These are phyloP conservation scores for Embiotoca jacksoni DNA, from an alignment of 2,113 vertebrate species.

Conservation along the genomic window DNA sequence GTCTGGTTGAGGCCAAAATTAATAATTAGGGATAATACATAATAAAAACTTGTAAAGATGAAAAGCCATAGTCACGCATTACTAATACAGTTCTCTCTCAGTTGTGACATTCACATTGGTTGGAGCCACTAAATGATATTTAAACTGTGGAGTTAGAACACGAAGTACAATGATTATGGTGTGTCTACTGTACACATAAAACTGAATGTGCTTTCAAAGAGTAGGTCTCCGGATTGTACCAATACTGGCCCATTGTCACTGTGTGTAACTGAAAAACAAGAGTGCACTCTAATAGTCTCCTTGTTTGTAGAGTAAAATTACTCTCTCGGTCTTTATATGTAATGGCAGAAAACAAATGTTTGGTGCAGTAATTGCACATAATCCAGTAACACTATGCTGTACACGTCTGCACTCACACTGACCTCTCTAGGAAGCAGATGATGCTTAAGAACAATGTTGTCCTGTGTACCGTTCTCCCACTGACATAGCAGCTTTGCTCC, in stretches of 20 bases:
- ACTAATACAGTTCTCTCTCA: too few relatives aligned
- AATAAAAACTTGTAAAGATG: not conserved
- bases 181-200: not conserved
- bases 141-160: not conserved
- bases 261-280: not conserved
- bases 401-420: constrained; percentile 43
- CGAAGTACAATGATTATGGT: not conserved
- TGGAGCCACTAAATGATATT: not conserved
- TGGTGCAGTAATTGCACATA: constrained; percentile 61
- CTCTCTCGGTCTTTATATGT: constrained; percentile 44
- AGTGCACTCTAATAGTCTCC: constrained; percentile 27
- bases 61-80: too few relatives aligned
- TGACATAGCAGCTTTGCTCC: constrained; percentile 48
- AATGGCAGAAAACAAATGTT: constrained; percentile 79
- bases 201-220: not conserved
- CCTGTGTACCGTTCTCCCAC: constrained; percentile 61
- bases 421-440: constrained; percentile 64
- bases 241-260: not conserved
- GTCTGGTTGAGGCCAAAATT: not conserved
- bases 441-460: constrained; percentile 57
- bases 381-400: constrained; percentile 58
- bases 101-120: not conserved
- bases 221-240: not conserved
- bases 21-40: not conserved
- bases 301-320: constrained; percentile 55